Evolutionary conservation across 92 coral and sea anemone species (phyloP), one percentile per base, ranked within the genome.

Genomic region (Phenganax stokvisi): DNA sequence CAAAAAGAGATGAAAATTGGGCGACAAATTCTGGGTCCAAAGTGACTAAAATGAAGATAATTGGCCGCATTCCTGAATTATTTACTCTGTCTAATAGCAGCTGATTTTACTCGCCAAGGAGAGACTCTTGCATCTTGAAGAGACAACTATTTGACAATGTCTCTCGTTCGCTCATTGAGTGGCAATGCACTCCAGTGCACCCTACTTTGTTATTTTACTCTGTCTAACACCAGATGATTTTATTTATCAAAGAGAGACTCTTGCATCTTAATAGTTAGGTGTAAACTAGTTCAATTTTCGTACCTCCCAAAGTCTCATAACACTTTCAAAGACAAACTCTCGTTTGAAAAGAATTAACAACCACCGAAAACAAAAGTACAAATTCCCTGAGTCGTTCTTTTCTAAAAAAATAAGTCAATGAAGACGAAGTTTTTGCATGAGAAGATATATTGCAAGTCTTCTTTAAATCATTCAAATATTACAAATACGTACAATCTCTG

Each of bases 361-460:
- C 98, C 98, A 94, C 28, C 98, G 96, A 70, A 94, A 94, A 79
- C 98, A 94, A 87, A 94, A 94, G 80, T 92, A 94, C 76, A 94
- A 53, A 79, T 94, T 94, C 6, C 97, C 96, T 51, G 98, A 94
- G n/a, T 94, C 98, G 77, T 94, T 97, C 79, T 92, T 84, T 75
- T 94, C 98, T 94, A 84, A 12, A 25, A 59, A 13, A 59, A 59
- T 6, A 59, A 13, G 13, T 3, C 29, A 30, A 7, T 71, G 10
- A 10, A 27, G 73, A 13, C 12, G 10, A 44, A 57, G 28, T 71
- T 59, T 15, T 25, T 47, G 16, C 57, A 17, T 13, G 11, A 53
- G 37, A 75, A 37, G 25, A 0, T 74, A 53, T 10, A 56, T 16
- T 31, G 30, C 47, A 5, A 37, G 3, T 37, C 47, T 37, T 37